Evolutionary conservation across 2,113 vertebrate genomes (phyloP).

Genomic region (Melanerpes aurifrons): DNA sequence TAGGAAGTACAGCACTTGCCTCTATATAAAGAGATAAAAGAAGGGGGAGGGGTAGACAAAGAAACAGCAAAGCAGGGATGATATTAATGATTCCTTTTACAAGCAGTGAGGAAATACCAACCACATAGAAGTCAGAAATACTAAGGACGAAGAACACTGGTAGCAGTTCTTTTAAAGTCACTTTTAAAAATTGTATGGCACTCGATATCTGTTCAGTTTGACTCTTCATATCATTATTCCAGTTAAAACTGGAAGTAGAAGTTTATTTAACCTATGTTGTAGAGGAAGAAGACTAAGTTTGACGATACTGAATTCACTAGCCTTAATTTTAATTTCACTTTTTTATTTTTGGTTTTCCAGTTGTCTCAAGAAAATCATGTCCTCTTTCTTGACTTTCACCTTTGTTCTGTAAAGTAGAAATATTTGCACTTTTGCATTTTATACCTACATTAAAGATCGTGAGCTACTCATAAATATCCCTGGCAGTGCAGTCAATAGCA

Average conservation of each 20-base stretch:
- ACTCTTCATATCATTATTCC: background rate
- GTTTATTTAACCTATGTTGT: background rate
- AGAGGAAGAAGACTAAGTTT: background rate
- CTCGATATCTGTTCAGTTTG: background rate
- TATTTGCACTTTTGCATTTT: background rate
- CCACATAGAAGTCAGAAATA: background rate
- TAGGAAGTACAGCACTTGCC: background rate
- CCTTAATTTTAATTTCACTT: background rate
- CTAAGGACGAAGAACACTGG: background rate
- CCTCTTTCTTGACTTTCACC: background rate
- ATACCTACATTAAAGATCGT: background rate
- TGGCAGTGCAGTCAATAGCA: background rate
- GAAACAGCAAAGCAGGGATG: background rate
- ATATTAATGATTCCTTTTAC: constrained; percentile 23
- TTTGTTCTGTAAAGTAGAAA: background rate
- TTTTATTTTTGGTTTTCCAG: background rate
- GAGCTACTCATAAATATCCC: background rate
- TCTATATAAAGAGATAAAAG: background rate
- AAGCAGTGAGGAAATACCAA: background rate
- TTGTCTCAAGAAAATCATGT: background rate
- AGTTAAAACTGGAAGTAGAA: background rate
- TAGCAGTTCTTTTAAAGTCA: background rate
- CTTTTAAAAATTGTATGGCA: background rate
- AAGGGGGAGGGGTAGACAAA: constrained; percentile 4
- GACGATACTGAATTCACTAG: background rate